Percentiles rank a stretch among this genome's conserved stretches.
These are phyloP conservation scores for Glaucopsyche alexis DNA, from an alignment of 2,888 invertebrate species.

Conservation along the genomic window DNA sequence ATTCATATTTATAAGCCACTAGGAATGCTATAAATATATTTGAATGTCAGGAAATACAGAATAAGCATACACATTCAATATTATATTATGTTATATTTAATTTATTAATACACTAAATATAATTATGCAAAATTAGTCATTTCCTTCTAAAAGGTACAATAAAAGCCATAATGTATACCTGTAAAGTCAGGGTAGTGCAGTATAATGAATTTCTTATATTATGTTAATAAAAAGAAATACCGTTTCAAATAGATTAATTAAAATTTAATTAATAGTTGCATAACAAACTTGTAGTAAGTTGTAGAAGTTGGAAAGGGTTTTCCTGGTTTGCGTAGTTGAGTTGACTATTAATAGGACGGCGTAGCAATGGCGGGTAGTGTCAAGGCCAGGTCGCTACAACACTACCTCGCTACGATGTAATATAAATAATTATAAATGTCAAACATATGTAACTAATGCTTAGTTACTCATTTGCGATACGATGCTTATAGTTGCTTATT, in stretches of 20 bases:
- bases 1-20: slow-evolving; percentile 26
- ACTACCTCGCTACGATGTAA: background rate
- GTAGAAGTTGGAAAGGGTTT: background rate
- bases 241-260: background rate
- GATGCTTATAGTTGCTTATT: background rate
- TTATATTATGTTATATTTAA: too few species aligned
- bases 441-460: background rate
- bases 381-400: slow-evolving; percentile 16
- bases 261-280: background rate
- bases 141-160: too few species aligned
- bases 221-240: background rate
- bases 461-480: background rate
- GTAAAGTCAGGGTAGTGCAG: too few species aligned
- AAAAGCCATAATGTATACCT: too few species aligned
- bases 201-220: too few species aligned
- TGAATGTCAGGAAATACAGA: slow-evolving; percentile 1
- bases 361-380: slow-evolving; percentile 23
- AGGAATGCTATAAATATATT: slow-evolving; percentile 5
- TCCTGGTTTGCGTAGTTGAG: slow-evolving; percentile 4
- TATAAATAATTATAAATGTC: too few species aligned
- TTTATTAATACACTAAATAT: background rate
- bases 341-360: slow-evolving; percentile 19
- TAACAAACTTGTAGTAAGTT: background rate
- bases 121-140: background rate
- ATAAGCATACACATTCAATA: background rate